Conservation (phyloP, 2,888 invertebrate species). For the Bembecia ichneumoniformis region DNA sequence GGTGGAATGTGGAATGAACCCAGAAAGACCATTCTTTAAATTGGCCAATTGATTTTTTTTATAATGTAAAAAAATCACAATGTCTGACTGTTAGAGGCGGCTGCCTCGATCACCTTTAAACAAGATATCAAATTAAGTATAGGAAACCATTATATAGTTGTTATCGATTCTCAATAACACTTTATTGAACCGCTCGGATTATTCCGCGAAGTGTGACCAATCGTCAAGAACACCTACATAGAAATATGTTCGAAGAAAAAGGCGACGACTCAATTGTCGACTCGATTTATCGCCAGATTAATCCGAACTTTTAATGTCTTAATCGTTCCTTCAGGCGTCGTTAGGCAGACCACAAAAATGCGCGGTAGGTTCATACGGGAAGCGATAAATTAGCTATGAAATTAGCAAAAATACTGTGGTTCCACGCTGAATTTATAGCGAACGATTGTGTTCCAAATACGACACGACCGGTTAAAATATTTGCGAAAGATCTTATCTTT, state of each 20-base stretch:
- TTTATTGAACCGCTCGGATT: slow-evolving; percentile 3
- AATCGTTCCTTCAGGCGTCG: slow-evolving; percentile 3
- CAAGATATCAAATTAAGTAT: neutral
- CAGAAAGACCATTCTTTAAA: too few species aligned
- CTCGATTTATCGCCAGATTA: slow-evolving; percentile 7
- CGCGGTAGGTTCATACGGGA: neutral
- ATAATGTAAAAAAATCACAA: too few species aligned
- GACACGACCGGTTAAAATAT: neutral
- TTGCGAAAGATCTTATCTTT: neutral
- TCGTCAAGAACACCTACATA: slow-evolving; percentile 21
- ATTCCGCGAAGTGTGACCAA: slow-evolving; percentile 25
- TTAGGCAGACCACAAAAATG: slow-evolving; percentile 7
- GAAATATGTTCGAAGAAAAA: slow-evolving; percentile 6
- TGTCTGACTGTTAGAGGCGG: too few species aligned
- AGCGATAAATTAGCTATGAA: neutral
- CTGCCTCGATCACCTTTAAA: neutral
- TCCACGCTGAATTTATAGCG: neutral
- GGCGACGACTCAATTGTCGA: slow-evolving; percentile 3
- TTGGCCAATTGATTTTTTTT: too few species aligned
- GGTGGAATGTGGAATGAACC: too few species aligned
- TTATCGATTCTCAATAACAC: slow-evolving; percentile 4
- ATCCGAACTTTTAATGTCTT: slow-evolving; percentile 7
- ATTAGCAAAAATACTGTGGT: neutral
- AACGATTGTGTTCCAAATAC: neutral
- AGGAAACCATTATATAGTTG: neutral